Evolutionary conservation across 2,888 invertebrate genomes (phyloP), one percentile per base, ranked within the genome.

Genomic region (Melolontha melolontha): DNA sequence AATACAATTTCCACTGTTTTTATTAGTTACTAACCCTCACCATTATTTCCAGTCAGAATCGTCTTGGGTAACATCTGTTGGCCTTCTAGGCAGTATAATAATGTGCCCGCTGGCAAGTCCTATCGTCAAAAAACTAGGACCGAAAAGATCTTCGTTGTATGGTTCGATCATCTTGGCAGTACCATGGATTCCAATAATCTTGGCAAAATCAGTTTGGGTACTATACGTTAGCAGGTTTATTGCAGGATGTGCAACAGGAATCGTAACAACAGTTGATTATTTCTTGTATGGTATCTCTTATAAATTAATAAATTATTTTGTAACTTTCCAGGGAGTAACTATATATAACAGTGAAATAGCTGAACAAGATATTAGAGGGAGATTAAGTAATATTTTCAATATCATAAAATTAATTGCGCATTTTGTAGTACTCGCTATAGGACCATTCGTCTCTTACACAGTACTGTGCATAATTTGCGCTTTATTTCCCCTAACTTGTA

Each of bases 201-300:
- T 78, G 34, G 73, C 75, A 5, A 71, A 72, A 59, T 70, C 73
- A 5, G 64, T 88, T 0, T 77, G 79, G 0, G 87, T 89, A 86
- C 82, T 91, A 2, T 87, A 88, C 73, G 80, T 85, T 0, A 90
- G 90, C 0, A 83, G 91, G 64, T 87, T 92, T 52, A 83, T 92
- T 27, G 88, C 88, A 1, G 94, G 93, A 34, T 77, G 91, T 5
- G 89, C 90, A n/a, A 90, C 89, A 41, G 93, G 93, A 22, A 91
- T 92, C 0, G 74, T 74, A 2, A 71, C 72, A 57, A 71, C 73
- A 50, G 77, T 76, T 71, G 73, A 71, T 67, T 54, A 22, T 16
- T 4, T 27, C 8, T 51, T 51, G 5, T 6, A 34, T 6, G 7
- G 6, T 6, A 1, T 5, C 42, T 42, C 40, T n/a, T 44, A 34